Base-by-base conservation (phyloP, 2,113 vertebrate species). In the Eclectus roratus region DNA sequence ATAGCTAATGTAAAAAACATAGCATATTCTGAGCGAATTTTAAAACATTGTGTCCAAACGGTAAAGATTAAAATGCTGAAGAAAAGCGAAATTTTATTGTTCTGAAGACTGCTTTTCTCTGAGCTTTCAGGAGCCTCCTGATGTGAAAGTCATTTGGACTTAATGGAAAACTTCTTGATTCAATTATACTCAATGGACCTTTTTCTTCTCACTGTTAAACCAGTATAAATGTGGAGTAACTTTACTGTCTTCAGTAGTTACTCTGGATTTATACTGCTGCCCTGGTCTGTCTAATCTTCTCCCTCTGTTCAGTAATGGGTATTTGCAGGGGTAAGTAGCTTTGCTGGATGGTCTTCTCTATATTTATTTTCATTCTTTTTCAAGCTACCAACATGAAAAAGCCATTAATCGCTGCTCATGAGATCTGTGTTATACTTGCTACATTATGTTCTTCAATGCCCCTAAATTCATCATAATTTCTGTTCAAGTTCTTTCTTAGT, bases 61-160 rank as follows among this genome's bases (percentile, higher is more conserved):
- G 28, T 86, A 85, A 65, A 96, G 63, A 73, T 80, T 86, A 92
- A 86, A 95, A 93, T 63, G 33, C 39, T 91, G 60, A 78, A 78
- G 47, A 56, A 88, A 92, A 85, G 27, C 2, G 3, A 73, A 90
- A 47, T 20, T 14, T 53, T 96, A 83, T 88, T 89, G 76, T 58
- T 96, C 88, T 85, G 86, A 94, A 63, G 92, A 55, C 72, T 64
- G 15, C 27, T 96, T n/a, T 97, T 53, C 50, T 63, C 47, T 68
- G 70, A 86, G 68, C 29, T 94, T 88, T 96, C 21, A 12, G 63
- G 52, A 97, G 37, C 24, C 74, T 95, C 96, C 96, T 94, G 87
- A 84, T 96, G 91, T 94, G 91, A 96, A 97, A 97, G 88, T 91
- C 91, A 93, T 97, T 97, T 96, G 35, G n/a, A 69, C 28, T 88